Evolutionary conservation across 2,113 vertebrate genomes (phyloP).

Genomic region (Mesoclemmys tuberculata): DNA sequence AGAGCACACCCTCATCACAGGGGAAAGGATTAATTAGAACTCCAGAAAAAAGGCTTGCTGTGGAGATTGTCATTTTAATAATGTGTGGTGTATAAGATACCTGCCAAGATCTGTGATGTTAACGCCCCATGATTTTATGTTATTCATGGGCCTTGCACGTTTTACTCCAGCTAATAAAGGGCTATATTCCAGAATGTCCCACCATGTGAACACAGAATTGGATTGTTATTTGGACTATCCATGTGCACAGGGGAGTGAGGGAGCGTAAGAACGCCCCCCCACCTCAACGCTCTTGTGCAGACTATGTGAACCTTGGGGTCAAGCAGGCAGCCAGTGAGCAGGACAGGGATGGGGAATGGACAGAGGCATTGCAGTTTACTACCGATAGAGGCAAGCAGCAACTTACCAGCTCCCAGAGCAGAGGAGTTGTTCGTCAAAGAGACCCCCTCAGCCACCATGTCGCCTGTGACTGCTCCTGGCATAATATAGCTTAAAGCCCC

Average conservation of each 20-base stretch:
- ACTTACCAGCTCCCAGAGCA: not conserved
- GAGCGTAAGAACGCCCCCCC: not conserved
- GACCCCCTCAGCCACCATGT: not conserved
- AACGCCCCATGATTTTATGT: not conserved
- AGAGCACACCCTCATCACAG: not conserved
- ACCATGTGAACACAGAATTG: not conserved
- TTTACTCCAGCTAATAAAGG: not conserved
- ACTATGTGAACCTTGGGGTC: not conserved
- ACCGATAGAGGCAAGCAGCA: not conserved
- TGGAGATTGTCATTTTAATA: not conserved
- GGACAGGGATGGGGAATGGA: accelerated
- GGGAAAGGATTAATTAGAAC: constrained; percentile 1
- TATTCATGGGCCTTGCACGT: not conserved
- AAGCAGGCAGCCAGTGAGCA: not conserved
- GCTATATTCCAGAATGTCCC: not conserved
- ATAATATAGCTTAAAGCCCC: not conserved
- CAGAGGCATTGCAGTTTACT: not conserved
- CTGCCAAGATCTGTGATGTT: not conserved
- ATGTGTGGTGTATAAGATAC: not conserved
- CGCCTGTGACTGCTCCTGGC: not conserved
- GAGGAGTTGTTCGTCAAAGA: not conserved
- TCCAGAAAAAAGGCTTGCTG: not conserved
- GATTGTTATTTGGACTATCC: not conserved
- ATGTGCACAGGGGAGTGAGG: not conserved
- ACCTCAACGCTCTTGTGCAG: not conserved